Evolutionary conservation across 2,888 invertebrate species (phyloP).

Genomic region (Monochamus alternatus): DNA sequence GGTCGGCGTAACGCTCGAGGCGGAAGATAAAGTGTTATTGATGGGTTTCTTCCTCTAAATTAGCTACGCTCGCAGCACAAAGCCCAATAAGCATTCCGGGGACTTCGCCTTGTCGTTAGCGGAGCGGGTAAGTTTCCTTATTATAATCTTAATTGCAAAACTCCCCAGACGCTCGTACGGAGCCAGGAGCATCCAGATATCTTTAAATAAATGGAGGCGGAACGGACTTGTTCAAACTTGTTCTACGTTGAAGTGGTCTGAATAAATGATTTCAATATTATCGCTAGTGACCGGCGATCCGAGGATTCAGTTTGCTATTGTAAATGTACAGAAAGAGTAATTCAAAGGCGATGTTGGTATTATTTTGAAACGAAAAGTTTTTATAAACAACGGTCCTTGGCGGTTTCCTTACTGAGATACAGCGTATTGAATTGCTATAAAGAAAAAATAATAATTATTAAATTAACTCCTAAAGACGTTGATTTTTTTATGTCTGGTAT

Average conservation of each 20-base stretch:
- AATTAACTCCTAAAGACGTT: no score
- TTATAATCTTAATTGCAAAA: not conserved
- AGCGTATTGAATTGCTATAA: no score
- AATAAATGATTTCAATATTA: no score
- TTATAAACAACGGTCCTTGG: no score
- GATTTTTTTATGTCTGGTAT: no score
- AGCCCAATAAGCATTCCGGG: slow-evolving; percentile 17
- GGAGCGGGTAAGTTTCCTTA: not conserved
- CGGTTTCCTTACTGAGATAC: no score
- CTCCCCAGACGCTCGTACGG: not conserved
- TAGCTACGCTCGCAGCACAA: slow-evolving; percentile 14
- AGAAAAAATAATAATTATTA: no score
- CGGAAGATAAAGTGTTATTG: slow-evolving; percentile 30
- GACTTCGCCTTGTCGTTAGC: slow-evolving; percentile 18
- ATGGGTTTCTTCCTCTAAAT: slow-evolving; percentile 22
- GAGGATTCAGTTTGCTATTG: no score
- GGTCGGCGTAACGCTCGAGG: slow-evolving; percentile 6
- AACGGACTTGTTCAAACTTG: not conserved
- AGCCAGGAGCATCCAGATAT: not conserved
- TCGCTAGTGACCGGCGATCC: no score
- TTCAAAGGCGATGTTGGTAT: no score
- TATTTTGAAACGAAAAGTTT: no score
- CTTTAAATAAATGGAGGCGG: not conserved
- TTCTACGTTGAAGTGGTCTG: not conserved
- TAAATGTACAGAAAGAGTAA: no score